A percentile compares a stretch with the other conserved stretches of the same genome.
These are phyloP conservation scores for Drosophila niveifrons DNA, from an alignment of 2,888 invertebrate species.

Conservation along the genomic window DNA sequence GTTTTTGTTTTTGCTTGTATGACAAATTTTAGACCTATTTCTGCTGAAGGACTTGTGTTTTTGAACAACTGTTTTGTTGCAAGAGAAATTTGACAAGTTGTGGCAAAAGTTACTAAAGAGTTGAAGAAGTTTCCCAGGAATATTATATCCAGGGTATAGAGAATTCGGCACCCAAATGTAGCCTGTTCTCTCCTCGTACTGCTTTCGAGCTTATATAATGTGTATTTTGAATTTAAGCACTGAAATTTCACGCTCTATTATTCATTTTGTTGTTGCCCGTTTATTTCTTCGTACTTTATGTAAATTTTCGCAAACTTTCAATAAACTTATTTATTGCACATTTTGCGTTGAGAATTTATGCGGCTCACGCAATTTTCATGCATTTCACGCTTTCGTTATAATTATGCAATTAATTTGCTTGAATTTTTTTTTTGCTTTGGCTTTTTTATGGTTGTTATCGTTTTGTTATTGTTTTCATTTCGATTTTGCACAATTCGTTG, in stretches of 20 bases:
- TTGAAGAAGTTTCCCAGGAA: neutral
- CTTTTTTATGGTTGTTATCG: constrained; percentile 21
- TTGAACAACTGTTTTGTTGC: neutral
- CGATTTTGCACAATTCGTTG: constrained; percentile 23
- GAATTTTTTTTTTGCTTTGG: constrained; percentile 16
- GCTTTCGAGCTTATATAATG: constrained; percentile 31
- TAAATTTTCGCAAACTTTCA: constrained; percentile 30
- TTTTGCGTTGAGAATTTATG: constrained; percentile 69
- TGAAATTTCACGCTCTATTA: constrained; percentile 37
- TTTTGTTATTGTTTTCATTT: constrained; percentile 24
- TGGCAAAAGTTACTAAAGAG: neutral
- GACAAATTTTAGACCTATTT: neutral
- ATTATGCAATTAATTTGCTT: constrained; percentile 59
- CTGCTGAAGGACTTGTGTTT: neutral
- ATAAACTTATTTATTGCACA: constrained; percentile 56
- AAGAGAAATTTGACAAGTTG: neutral
- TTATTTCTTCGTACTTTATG: constrained; percentile 7
- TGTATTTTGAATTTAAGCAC: constrained; percentile 10
- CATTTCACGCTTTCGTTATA: constrained; percentile 51
- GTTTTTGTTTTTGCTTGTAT: neutral
- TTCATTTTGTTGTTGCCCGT: constrained; percentile 23
- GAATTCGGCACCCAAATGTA: neutral
- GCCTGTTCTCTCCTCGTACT: neutral
- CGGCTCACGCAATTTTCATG: constrained; percentile 68
- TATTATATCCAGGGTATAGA: neutral